Evolutionary conservation across 2,113 vertebrate genomes (phyloP), one percentile per base, ranked within the genome.

Genomic region (Pavo muticus): DNA sequence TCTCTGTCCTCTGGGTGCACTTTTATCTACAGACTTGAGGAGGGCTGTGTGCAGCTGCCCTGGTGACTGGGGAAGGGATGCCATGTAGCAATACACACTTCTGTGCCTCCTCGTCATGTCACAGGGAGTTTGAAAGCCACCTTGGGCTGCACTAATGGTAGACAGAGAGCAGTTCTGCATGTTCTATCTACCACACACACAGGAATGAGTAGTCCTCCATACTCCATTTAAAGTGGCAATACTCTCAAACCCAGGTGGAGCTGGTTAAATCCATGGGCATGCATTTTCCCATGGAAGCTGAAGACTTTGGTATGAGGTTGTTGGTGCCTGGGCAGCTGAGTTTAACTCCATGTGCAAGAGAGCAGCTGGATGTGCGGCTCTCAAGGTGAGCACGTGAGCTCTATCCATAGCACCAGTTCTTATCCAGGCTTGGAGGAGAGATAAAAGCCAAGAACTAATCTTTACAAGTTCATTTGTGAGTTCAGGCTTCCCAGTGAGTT

Each of bases 321-420:
- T 15, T 21, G 13, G 23, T 52, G 48, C n/a, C 16, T 5, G 4
- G 61, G 15, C 20, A 60, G 35, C 68, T 13, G 3, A 15, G 5
- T 48, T 65, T 63, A 56, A 45, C 50, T 67, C 60, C 27, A 29
- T 8, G 1, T 27, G 24, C 72, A 45, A 35, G 18, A 7, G 32
- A 52, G 40, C 40, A 83, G 48, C 32, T 30, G 10, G 40, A n/a
- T 73, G 18, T 40, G 27, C 20, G 37, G 13, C 72, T 86, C 35
- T 65, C 3, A 0, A 13, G 9, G 4, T 16, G 23, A 70, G 68
- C 39, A 54, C 1, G 0, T 68, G n/a, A 71, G 20, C 56, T 17
- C 61, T 35, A 21, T 14, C 44, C 29, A 3, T 40, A 45, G 25
- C 29, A 90, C 8, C 74, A 45, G 27, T 60, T 45, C 44, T 45